Conservation (phyloP, 2,113 vertebrate species). For the Myanophis thanlyinensis region DNA sequence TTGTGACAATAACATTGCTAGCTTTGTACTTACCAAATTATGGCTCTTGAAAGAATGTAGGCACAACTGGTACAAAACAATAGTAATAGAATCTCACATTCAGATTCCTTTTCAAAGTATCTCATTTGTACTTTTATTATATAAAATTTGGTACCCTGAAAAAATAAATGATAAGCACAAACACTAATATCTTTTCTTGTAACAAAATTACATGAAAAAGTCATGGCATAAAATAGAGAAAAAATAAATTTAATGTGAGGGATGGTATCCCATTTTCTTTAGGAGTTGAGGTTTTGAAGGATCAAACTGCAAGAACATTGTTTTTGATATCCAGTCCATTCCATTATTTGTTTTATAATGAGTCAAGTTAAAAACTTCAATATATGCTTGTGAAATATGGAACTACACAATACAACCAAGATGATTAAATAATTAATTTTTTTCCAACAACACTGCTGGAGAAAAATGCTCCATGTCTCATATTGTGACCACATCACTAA, state of each 20-base stretch:
- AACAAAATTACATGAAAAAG: not conserved
- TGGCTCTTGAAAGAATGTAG: constrained; percentile 4
- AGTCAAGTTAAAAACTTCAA: no score
- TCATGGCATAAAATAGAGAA: not conserved
- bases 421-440: no score
- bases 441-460: no score
- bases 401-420: no score
- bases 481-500: no score
- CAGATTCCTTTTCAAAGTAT: not conserved
- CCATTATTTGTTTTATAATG: not conserved
- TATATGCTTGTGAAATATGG: no score
- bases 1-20: not conserved
- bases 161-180: not conserved
- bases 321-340: not conserved
- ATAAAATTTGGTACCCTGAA: not conserved
- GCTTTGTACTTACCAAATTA: constrained; percentile 22
- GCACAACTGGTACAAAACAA: not conserved
- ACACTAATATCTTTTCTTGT: not conserved
- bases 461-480: no score
- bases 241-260: not conserved
- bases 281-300: not conserved
- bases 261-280: not conserved
- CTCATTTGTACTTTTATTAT: not conserved
- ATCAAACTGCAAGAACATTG: not conserved
- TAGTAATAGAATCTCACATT: not conserved